These are phyloP conservation scores for Meganola albula DNA, from an alignment of 2,888 invertebrate genomes.

Conservation along the genomic window DNA sequence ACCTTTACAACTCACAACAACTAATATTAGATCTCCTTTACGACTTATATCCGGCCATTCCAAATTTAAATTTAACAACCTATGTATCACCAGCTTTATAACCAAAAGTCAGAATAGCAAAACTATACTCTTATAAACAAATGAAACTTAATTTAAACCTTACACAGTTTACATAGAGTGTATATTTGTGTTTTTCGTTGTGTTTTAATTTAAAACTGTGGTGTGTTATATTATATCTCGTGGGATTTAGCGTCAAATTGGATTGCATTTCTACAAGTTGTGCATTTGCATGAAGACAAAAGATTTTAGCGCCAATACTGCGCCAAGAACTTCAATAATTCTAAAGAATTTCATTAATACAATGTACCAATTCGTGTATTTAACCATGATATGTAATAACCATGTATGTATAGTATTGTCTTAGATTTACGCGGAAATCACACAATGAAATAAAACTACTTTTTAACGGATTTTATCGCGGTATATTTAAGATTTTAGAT, in stretches of 20 bases:
- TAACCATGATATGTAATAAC: too few relatives aligned
- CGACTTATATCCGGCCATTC: conserved; percentile 18
- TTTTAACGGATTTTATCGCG: too few relatives aligned
- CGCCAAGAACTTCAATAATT: too few relatives aligned
- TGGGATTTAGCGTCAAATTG: conserved; percentile 63
- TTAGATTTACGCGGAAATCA: too few relatives aligned
- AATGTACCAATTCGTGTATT: too few relatives aligned
- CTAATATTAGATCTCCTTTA: conserved; percentile 8
- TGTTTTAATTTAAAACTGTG: conserved; percentile 62
- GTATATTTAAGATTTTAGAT: too few relatives aligned
- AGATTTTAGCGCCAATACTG: conserved; percentile 27
- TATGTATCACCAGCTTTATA: conserved; percentile 27
- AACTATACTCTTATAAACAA: conserved; percentile 30
- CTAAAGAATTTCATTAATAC: too few relatives aligned
- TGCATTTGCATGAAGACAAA: conserved; percentile 64
- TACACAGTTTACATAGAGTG: conserved; percentile 25
- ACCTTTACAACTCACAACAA: not conserved
- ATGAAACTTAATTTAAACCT: conserved; percentile 25
- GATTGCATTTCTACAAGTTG: conserved; percentile 63
- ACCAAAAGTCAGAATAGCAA: conserved; percentile 27
- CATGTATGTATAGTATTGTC: too few relatives aligned
- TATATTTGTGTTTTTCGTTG: conserved; percentile 31
- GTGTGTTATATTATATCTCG: conserved; percentile 52
- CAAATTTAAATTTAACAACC: conserved; percentile 25
- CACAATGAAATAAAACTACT: too few relatives aligned